These are phyloP conservation scores for Hirudinaria manillensis DNA, from an alignment of 2,888 invertebrate species.

Conservation along the genomic window DNA sequence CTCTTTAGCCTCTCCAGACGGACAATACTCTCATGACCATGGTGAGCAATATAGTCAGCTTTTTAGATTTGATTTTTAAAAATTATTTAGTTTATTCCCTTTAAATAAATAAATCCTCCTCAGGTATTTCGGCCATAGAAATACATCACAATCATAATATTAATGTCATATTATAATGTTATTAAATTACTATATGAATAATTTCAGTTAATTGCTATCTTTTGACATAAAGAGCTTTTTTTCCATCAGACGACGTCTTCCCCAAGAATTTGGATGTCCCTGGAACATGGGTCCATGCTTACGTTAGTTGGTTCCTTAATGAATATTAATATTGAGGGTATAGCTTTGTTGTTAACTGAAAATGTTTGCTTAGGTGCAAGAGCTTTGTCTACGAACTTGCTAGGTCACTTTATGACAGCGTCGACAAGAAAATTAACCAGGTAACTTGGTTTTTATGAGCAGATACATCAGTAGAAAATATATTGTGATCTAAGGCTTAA, in stretches of 20 bases:
- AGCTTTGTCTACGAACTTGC: conserved; percentile 16
- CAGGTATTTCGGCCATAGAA: too few species aligned
- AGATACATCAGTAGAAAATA: too few species aligned
- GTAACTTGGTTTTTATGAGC: too few species aligned
- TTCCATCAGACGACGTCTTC: conserved; percentile 10
- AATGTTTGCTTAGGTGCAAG: conserved; percentile 21
- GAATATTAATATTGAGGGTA: neutral
- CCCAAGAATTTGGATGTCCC: conserved; percentile 12
- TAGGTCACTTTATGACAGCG: conserved; percentile 26
- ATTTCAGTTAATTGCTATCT: neutral
- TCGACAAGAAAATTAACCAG: conserved; percentile 27
- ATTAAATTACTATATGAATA: too few species aligned
- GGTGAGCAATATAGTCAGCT: neutral
- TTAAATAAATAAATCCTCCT: too few species aligned
- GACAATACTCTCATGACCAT: neutral
- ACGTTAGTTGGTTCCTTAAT: conserved; percentile 9
- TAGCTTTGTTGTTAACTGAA: neutral
- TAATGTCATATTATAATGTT: too few species aligned
- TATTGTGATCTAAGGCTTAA: too few species aligned
- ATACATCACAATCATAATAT: too few species aligned
- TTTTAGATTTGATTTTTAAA: neutral
- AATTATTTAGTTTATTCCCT: neutral
- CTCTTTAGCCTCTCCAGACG: neutral
- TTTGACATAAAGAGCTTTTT: neutral
- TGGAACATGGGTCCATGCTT: neutral